Evolutionary conservation across 2,888 invertebrate genomes (phyloP).

Genomic region (Eulithis prunata): DNA sequence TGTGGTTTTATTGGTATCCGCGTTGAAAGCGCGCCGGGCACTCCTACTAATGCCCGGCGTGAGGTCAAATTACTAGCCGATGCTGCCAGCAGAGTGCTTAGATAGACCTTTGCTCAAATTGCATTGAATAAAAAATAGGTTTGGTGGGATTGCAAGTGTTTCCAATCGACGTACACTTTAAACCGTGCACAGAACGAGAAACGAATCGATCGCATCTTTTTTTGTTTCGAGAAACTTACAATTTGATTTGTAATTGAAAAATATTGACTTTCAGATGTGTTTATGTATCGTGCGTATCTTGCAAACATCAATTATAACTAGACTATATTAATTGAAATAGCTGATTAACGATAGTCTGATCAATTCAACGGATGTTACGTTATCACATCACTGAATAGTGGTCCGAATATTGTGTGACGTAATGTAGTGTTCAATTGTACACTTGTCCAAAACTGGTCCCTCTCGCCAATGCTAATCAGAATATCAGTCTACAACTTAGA

Average conservation of each 20-base stretch:
- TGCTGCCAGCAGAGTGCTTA: conserved; percentile 63
- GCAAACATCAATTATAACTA: conserved; percentile 40
- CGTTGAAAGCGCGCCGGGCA: conserved; percentile 69
- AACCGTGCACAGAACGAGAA: conserved; percentile 37
- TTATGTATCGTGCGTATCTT: too few species aligned
- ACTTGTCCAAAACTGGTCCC: conserved; percentile 38
- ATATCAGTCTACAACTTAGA: conserved; percentile 10
- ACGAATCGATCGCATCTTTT: conserved; percentile 34
- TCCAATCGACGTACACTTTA: conserved; percentile 56
- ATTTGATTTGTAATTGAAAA: conserved; percentile 47
- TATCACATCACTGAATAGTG: conserved; percentile 14
- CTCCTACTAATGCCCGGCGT: conserved; percentile 71
- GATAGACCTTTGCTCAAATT: conserved; percentile 68
- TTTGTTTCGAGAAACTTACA: conserved; percentile 36
- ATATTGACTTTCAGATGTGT: conserved; percentile 32
- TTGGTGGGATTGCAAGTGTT: conserved; percentile 64
- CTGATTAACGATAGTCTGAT: conserved; percentile 33
- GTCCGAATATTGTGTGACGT: conserved; percentile 37
- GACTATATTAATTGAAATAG: conserved; percentile 42
- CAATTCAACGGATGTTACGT: conserved; percentile 42
- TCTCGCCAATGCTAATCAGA: conserved; percentile 5
- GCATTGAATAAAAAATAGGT: conserved; percentile 66
- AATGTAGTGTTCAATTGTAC: conserved; percentile 29
- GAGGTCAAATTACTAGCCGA: conserved; percentile 74
- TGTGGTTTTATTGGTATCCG: conserved; percentile 69